These are phyloP conservation scores for Drosophila pruinosa DNA, from an alignment of 1,140 invertebrate genomes.

Conservation along the genomic window DNA sequence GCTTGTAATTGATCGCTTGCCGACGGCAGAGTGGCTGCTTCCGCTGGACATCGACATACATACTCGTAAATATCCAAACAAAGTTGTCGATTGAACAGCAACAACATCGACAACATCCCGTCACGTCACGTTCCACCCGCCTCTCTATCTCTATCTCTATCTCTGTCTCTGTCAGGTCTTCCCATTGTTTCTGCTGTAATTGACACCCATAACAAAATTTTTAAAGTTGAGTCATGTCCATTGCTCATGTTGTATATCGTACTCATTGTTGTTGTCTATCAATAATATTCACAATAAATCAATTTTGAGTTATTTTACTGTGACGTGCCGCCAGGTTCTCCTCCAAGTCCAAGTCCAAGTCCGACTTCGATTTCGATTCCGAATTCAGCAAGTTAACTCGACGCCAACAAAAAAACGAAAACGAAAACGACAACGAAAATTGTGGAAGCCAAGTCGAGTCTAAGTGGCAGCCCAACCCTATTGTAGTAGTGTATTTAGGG, in stretches of 20 bases:
- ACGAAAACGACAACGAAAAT: no score
- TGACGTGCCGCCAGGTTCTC: conserved; percentile 52
- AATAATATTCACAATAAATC: conserved; percentile 73
- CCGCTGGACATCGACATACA: conserved; percentile 47
- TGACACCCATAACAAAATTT: conserved; percentile 78
- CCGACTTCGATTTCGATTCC: conserved; percentile 49
- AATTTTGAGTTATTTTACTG: conserved; percentile 76
- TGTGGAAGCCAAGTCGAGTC: conserved; percentile 3
- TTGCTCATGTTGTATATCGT: conserved; percentile 7
- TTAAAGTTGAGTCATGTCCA: conserved; percentile 75
- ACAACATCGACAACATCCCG: conserved; percentile 77
- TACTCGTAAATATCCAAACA: conserved; percentile 68
- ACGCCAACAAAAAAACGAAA: no score
- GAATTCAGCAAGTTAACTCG: conserved; percentile 51
- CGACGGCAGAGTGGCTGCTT: conserved; percentile 48
- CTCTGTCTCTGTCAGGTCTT: conserved; percentile 11
- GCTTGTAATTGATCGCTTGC: conserved; percentile 71
- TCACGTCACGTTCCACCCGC: conserved; percentile 64
- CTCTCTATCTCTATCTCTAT: not conserved
- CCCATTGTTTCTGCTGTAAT: conserved; percentile 69
- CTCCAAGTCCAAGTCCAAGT: conserved; percentile 47
- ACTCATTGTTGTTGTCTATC: conserved; percentile 57
- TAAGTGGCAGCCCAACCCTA: not conserved
- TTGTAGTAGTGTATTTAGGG: not conserved
- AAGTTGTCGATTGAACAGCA: conserved; percentile 70